phyloP scores from a whole-genome alignment of 2,113 vertebrate genomes.

The Oreocharis arfaki region DNA sequence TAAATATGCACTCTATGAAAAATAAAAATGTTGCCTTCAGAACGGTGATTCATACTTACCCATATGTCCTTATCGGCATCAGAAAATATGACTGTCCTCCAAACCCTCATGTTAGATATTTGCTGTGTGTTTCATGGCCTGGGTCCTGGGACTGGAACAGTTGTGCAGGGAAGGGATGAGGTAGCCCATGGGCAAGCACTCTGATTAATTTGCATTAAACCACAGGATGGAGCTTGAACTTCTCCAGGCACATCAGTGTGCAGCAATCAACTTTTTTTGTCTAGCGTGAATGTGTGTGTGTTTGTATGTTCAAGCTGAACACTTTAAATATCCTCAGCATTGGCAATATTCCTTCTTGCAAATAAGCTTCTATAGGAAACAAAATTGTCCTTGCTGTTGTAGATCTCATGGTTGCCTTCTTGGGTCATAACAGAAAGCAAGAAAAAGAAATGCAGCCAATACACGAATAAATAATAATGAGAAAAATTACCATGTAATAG shows the following conservation, averaged over 20 bases:
- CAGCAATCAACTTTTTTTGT: background rate
- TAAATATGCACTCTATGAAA: background rate
- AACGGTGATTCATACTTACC: background rate
- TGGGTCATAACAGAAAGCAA: background rate
- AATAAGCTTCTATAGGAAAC: background rate
- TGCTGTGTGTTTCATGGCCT: background rate
- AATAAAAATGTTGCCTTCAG: background rate
- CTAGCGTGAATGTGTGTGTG: background rate
- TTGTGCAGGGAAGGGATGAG: background rate
- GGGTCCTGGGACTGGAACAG: background rate
- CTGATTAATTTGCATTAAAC: background rate
- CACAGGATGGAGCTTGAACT: background rate
- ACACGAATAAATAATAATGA: background rate
- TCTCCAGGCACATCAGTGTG: background rate
- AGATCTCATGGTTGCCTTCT: background rate
- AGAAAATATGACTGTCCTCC: background rate
- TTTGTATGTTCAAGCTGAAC: background rate
- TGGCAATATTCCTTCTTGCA: background rate
- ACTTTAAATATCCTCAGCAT: background rate
- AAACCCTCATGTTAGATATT: background rate
- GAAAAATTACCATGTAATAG: background rate
- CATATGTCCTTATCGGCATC: background rate
- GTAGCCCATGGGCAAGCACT: background rate
- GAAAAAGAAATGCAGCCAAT: background rate
- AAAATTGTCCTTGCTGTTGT: background rate